phyloP scores from a whole-genome alignment of 1,140 invertebrate species.

The Drosophila virilis region DNA sequence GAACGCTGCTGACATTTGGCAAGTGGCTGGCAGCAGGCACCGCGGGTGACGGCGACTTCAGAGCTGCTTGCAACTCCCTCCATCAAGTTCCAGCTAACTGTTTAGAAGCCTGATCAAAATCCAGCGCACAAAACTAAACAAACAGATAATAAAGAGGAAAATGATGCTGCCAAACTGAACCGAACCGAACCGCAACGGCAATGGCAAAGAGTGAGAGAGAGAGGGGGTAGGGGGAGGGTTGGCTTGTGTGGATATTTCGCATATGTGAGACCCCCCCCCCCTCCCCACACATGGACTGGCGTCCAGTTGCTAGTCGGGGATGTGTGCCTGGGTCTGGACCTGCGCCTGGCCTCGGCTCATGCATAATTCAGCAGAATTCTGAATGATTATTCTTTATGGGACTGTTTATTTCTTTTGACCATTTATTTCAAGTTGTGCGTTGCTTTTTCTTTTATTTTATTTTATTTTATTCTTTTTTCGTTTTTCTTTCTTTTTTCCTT shows the following conservation, averaged over 20 bases:
- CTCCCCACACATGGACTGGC: constrained; percentile 46
- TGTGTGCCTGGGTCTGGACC: constrained; percentile 21
- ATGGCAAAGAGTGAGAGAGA: neutral
- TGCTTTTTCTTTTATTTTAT: constrained; percentile 12
- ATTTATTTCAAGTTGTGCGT: constrained; percentile 83
- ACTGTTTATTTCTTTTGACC: constrained; percentile 84
- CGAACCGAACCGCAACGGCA: constrained; percentile 4
- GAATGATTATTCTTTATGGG: constrained; percentile 84
- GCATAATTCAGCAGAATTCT: constrained; percentile 84
- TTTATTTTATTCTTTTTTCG: constrained; percentile 4
- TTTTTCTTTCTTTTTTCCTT: constrained; percentile 3
- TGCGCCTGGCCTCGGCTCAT: constrained; percentile 62
- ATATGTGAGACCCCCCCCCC: constrained; percentile 74
- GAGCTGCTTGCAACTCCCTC: neutral
- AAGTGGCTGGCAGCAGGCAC: constrained; percentile 59
- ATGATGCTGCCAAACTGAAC: constrained; percentile 53
- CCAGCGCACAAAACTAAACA: constrained; percentile 73
- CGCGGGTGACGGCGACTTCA: constrained; percentile 48
- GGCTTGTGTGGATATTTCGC: constrained; percentile 53
- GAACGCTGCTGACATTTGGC: constrained; percentile 80
- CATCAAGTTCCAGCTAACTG: constrained; percentile 53
- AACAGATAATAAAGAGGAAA: constrained; percentile 81
- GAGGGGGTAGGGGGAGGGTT: neutral
- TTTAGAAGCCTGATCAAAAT: constrained; percentile 81
- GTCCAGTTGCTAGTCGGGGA: constrained; percentile 52